Evolutionary conservation across 2,797 vertebrate species (phyloP).

Genomic region (Mormyrops boulengeri): DNA sequence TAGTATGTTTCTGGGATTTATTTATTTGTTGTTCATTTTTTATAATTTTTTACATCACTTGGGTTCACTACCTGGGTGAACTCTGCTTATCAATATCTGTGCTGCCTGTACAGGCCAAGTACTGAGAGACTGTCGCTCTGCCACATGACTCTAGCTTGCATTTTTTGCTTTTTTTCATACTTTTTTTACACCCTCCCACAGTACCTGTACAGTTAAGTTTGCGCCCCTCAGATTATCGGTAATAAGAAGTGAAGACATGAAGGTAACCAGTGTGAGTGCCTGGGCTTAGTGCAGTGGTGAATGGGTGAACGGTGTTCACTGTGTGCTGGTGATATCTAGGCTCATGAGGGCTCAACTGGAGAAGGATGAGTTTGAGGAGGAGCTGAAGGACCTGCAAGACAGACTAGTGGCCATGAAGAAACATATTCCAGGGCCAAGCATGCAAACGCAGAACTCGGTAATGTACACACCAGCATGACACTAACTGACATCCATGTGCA

Average conservation of each 20-base stretch:
- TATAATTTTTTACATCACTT: not conserved
- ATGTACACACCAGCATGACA: not conserved
- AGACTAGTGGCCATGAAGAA: slow-evolving; percentile 51
- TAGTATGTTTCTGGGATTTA: no score
- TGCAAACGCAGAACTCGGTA: not conserved
- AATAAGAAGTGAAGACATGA: not conserved
- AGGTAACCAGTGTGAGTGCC: not conserved
- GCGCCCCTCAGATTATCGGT: not conserved
- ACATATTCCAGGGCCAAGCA: slow-evolving; percentile 43
- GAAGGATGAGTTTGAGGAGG: slow-evolving; percentile 70
- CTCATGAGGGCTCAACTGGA: slow-evolving; percentile 72
- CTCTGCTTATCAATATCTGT: not conserved
- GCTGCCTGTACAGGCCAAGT: not conserved
- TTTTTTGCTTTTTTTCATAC: no score
- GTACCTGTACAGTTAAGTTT: not conserved
- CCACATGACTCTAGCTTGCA: not conserved
- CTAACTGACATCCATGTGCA: not conserved
- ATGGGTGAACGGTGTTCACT: not conserved
- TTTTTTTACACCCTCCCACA: not conserved
- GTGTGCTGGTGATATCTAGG: slow-evolving; percentile 48
- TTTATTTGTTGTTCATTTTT: not conserved
- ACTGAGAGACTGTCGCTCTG: not conserved
- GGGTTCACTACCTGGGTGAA: not conserved
- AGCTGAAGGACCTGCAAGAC: slow-evolving; percentile 65
- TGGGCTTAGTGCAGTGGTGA: not conserved